Conservation (phyloP, 2,888 invertebrate genomes). For the Nomada fucata region DNA sequence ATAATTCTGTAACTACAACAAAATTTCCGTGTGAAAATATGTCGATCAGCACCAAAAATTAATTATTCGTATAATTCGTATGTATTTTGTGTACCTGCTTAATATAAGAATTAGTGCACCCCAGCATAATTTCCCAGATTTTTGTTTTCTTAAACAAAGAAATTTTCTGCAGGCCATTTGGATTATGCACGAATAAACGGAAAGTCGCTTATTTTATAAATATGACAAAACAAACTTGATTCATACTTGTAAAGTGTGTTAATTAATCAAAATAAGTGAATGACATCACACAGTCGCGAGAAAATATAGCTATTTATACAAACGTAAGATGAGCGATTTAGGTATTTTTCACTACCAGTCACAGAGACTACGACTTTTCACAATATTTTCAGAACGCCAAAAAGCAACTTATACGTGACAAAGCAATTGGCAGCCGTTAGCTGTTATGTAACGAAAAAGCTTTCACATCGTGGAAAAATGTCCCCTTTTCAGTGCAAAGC, state of each 20-base stretch:
- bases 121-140: too few species aligned
- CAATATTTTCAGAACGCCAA: constrained; percentile 6
- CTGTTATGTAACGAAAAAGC: constrained; percentile 18
- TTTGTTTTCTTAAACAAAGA: too few species aligned
- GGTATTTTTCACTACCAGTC: neutral
- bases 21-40: too few species aligned
- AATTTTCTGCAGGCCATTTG: too few species aligned
- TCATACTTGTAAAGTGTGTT: too few species aligned
- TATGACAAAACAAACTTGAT: neutral
- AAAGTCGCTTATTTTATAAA: too few species aligned
- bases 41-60: too few species aligned
- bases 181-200: too few species aligned
- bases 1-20: neutral
- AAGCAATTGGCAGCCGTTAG: constrained; percentile 18
- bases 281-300: neutral
- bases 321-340: neutral
- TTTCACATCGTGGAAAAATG: constrained; percentile 13
- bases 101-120: too few species aligned
- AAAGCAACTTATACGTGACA: constrained; percentile 16
- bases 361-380: neutral
- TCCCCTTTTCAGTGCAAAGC: constrained; percentile 12
- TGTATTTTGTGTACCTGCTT: too few species aligned
- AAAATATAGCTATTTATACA: neutral
- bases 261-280: too few species aligned
- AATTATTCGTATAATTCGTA: too few species aligned